A percentile compares a stretch with the other conserved stretches of the same genome.
These are phyloP conservation scores for Nibea coibor DNA, from an alignment of 2,113 vertebrate species.

Conservation along the genomic window DNA sequence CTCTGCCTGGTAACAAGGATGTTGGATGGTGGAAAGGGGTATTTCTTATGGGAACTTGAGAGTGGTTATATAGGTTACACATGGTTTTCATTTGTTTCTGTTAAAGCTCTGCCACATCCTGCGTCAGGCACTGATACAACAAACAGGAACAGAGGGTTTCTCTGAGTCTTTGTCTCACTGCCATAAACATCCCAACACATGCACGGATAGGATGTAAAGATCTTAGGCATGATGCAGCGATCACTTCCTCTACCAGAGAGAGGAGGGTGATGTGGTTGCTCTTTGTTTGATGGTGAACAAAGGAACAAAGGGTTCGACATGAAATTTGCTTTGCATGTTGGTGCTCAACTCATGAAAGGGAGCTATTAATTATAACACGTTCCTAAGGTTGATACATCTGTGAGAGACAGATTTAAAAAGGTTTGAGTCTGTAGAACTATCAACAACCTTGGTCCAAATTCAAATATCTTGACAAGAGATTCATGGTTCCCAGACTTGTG, in stretches of 20 bases:
- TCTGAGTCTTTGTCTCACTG: not conserved
- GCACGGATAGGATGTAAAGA: not conserved
- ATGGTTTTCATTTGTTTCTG: conserved; percentile 73
- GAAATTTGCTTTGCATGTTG: not conserved
- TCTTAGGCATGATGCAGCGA: not conserved
- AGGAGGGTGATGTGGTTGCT: not conserved
- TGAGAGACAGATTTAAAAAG: not conserved
- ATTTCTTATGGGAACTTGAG: conserved; percentile 22
- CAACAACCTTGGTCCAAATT: not conserved
- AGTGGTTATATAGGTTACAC: conserved; percentile 65
- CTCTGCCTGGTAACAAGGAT: conserved; percentile 59
- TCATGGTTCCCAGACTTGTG: no score
- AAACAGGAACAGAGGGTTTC: conserved; percentile 31
- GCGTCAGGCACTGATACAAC: conserved; percentile 40
- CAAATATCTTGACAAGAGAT: no score
- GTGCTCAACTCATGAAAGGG: not conserved
- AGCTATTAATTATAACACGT: not conserved
- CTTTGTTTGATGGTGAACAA: conserved; percentile 8
- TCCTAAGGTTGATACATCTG: not conserved
- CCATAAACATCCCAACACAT: not conserved
- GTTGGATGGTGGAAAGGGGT: conserved; percentile 41
- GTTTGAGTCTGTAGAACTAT: not conserved
- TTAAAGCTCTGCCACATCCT: conserved; percentile 58
- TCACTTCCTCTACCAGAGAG: not conserved
- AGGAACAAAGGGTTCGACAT: not conserved